These are phyloP conservation scores for Anaspis maculata DNA, from an alignment of 2,888 invertebrate genomes.

Conservation along the genomic window DNA sequence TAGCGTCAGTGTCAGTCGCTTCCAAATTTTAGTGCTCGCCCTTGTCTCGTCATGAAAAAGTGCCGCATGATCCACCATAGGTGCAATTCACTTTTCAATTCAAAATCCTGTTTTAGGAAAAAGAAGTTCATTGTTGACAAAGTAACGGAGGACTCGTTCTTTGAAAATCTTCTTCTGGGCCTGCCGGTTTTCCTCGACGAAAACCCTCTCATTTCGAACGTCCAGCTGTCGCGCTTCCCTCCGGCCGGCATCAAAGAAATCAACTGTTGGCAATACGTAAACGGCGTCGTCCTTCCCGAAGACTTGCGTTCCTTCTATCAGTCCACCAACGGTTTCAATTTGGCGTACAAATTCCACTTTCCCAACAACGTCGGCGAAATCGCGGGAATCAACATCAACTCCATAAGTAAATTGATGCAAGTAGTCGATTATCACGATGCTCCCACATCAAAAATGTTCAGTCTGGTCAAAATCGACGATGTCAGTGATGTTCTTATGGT, in stretches of 20 bases:
- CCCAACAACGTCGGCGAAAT: neutral
- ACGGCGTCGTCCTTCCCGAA: neutral
- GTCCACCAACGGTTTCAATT: neutral
- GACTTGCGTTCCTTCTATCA: neutral
- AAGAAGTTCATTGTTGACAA: neutral
- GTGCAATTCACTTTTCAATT: no score
- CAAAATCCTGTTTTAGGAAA: no score
- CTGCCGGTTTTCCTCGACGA: neutral
- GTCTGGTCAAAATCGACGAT: neutral
- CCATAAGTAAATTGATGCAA: neutral
- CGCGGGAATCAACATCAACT: neutral
- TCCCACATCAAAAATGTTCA: neutral
- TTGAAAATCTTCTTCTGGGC: neutral
- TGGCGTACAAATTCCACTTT: neutral
- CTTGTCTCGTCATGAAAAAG: no score
- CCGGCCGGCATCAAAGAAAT: no score
- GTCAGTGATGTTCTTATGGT: neutral
- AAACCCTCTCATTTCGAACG: neutral
- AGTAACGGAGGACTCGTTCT: neutral
- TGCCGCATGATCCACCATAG: no score
- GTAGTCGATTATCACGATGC: neutral
- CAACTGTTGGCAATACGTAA: neutral
- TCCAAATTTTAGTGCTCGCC: no score
- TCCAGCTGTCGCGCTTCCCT: no score
- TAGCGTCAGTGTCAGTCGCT: no score